Conservation (phyloP, 2,888 invertebrate species). For the Malacosoma neustria region DNA sequence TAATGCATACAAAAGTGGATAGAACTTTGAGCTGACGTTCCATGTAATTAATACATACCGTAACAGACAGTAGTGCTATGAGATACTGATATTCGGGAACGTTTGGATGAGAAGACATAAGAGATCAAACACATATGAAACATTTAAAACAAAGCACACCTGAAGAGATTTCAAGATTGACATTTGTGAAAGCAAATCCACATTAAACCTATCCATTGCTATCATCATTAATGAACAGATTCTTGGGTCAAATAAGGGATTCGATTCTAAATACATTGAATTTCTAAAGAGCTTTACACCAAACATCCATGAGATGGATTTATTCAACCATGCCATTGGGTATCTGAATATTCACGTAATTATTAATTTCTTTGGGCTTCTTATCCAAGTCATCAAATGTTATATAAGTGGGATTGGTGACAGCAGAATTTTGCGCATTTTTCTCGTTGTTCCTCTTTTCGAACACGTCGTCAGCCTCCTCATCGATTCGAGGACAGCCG, state of each 20-base stretch:
- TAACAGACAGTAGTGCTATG: neutral
- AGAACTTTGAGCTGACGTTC: neutral
- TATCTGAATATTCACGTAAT: constrained; percentile 41
- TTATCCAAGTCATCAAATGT: constrained; percentile 49
- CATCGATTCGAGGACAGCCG: constrained; percentile 44
- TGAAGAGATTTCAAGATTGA: no score
- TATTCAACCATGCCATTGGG: constrained; percentile 68
- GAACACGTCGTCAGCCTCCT: constrained; percentile 60
- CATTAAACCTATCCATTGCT: no score
- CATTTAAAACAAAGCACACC: neutral
- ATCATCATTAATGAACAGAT: no score
- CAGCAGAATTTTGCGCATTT: constrained; percentile 40
- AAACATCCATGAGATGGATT: constrained; percentile 13
- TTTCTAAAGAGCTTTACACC: neutral
- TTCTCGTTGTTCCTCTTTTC: constrained; percentile 44
- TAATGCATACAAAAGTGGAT: neutral
- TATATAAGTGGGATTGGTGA: constrained; percentile 61
- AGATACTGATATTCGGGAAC: neutral
- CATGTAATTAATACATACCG: neutral
- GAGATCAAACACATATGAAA: neutral
- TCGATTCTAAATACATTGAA: no score
- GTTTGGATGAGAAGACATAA: neutral
- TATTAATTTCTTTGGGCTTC: constrained; percentile 47
- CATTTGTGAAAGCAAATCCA: no score
- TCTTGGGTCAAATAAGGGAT: no score